phyloP scores from a whole-genome alignment of 2,888 invertebrate species.

The Elysia crispata region DNA sequence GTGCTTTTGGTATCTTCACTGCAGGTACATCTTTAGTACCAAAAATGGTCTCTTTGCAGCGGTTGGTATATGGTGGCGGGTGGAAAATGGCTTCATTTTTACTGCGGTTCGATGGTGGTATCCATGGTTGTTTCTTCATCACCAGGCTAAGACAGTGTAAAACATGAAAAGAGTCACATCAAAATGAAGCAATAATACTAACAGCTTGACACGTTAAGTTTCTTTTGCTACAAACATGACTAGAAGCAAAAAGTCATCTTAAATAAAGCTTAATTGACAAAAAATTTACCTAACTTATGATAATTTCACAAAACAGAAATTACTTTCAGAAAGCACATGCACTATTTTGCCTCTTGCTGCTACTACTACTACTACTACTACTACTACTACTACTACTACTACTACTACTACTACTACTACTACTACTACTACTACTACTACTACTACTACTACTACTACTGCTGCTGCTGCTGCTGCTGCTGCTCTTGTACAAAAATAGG shows the following conservation, averaged over 20 bases:
- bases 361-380: conserved; percentile 23
- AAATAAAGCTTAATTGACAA: no score
- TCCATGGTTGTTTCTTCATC: conserved; percentile 36
- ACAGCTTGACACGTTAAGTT: no score
- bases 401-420: conserved; percentile 12
- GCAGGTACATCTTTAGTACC: conserved; percentile 33
- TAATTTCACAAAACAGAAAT: neutral
- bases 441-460: conserved; percentile 33
- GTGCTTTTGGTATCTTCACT: neutral
- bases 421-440: conserved; percentile 21
- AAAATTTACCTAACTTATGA: neutral
- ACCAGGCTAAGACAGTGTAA: neutral
- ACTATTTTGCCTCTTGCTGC: conserved; percentile 11
- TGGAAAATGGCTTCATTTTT: conserved; percentile 37
- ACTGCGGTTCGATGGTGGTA: conserved; percentile 33
- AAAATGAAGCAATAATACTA: no score
- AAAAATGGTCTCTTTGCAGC: conserved; percentile 43
- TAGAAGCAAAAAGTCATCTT: no score
- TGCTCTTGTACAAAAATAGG: neutral
- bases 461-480: conserved; percentile 30
- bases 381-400: conserved; percentile 25
- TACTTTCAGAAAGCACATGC: neutral
- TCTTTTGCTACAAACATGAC: no score
- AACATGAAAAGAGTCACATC: no score
- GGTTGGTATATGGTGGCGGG: conserved; percentile 44